Evolutionary conservation across 2,113 vertebrate species (phyloP).

Genomic region (Rhipidura dahli): DNA sequence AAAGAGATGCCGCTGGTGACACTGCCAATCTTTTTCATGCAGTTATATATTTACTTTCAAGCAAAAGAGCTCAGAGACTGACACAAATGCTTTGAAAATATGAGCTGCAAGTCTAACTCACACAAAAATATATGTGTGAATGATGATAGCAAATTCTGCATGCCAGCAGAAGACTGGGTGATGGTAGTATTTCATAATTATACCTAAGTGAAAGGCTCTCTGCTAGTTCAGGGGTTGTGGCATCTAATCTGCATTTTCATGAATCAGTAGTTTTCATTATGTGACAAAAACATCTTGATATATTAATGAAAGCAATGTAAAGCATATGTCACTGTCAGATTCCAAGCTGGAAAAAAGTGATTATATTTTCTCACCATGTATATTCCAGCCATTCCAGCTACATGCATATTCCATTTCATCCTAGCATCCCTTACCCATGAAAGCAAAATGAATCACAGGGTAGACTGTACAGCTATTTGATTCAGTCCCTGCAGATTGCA

Average conservation of each 20-base stretch:
- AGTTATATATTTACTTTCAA: constrained; percentile 21
- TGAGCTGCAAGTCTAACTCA: constrained; percentile 45
- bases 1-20: not conserved
- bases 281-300: not conserved
- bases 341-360: not conserved
- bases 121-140: constrained; percentile 46
- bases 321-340: not conserved
- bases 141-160: not conserved
- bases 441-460: constrained; percentile 32
- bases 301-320: constrained; percentile 21
- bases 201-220: not conserved
- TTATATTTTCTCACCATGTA: not conserved
- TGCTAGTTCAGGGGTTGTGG: not conserved
- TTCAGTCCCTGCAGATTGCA: constrained; percentile 16
- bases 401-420: constrained; percentile 41
- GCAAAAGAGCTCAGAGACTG: constrained; percentile 32
- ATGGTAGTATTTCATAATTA: not conserved
- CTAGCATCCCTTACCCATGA: constrained; percentile 3
- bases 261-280: not conserved
- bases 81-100: constrained; percentile 38
- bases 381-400: not conserved
- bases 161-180: constrained; percentile 15
- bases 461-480: not conserved
- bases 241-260: constrained; percentile 7
- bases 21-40: constrained; percentile 17